Conservation (phyloP, 2,888 invertebrate genomes). For the Volucella inanis region DNA sequence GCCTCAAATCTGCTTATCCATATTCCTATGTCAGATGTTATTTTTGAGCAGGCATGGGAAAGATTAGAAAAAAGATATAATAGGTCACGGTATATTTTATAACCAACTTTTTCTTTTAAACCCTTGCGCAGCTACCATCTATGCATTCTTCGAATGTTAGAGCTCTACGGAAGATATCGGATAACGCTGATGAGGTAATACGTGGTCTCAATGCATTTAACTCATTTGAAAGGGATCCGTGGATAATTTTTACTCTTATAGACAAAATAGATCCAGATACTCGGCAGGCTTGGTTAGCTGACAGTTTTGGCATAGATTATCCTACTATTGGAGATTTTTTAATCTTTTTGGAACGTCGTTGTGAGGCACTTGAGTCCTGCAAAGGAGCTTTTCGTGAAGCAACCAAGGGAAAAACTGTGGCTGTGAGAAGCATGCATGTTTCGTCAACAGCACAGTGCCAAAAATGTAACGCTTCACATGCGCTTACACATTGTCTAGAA, state of each 20-base stretch:
- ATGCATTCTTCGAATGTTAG: neutral
- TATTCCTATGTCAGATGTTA: slow-evolving; percentile 3
- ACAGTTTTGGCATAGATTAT: neutral
- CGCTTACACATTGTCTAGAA: too few relatives aligned
- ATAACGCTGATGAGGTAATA: slow-evolving; percentile 25
- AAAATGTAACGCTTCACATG: too few relatives aligned
- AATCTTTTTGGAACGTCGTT: neutral
- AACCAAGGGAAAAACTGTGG: too few relatives aligned
- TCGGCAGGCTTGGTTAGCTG: slow-evolving; percentile 6
- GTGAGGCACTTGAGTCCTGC: too few relatives aligned
- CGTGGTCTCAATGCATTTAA: slow-evolving; percentile 10
- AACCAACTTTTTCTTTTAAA: neutral
- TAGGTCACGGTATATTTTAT: slow-evolving; percentile 15
- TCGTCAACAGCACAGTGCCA: too few relatives aligned
- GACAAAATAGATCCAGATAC: slow-evolving; percentile 29
- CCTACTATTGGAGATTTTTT: neutral
- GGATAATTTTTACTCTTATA: slow-evolving; percentile 30
- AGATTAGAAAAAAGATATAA: slow-evolving; percentile 9
- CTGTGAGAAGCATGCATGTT: too few relatives aligned
- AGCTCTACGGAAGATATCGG: slow-evolving; percentile 17
- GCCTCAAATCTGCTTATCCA: neutral
- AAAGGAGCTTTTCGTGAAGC: too few relatives aligned
- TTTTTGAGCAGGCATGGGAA: slow-evolving; percentile 23
- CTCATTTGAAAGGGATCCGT: slow-evolving; percentile 20
- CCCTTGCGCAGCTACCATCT: slow-evolving; percentile 16